These are phyloP conservation scores for Helleia helle DNA, from an alignment of 2,888 invertebrate genomes.

Conservation along the genomic window DNA sequence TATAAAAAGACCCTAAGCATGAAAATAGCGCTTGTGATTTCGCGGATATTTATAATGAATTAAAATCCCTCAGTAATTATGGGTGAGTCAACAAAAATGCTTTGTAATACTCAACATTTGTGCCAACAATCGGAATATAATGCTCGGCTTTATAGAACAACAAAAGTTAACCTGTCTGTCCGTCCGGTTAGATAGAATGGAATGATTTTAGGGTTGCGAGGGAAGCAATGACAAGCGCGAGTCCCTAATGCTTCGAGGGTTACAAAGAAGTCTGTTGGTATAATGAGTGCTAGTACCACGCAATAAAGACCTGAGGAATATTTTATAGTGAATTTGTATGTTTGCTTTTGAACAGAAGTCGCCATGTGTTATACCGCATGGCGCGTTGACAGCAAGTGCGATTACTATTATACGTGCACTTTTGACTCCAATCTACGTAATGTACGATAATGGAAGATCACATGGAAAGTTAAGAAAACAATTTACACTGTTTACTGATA, in stretches of 20 bases:
- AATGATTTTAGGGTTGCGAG: conserved; percentile 70
- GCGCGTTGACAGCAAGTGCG: conserved; percentile 57
- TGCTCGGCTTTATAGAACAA: conserved; percentile 64
- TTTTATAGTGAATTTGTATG: conserved; percentile 12
- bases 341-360: conserved; percentile 36
- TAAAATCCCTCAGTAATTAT: conserved; percentile 41
- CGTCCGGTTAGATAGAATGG: conserved; percentile 57
- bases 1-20: too few species aligned
- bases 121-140: conserved; percentile 67
- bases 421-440: conserved; percentile 36
- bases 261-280: conserved; percentile 14
- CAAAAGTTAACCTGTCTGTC: conserved; percentile 72
- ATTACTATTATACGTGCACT: conserved; percentile 49
- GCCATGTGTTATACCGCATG: conserved; percentile 63
- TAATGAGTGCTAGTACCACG: conserved; percentile 11
- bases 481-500: too few species aligned
- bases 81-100: conserved; percentile 51
- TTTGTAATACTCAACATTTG: conserved; percentile 68
- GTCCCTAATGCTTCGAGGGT: conserved; percentile 47
- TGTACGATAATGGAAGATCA: conserved; percentile 16
- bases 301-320: conserved; percentile 8
- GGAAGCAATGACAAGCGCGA: conserved; percentile 68
- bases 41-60: conserved; percentile 37
- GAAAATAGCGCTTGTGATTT: conserved; percentile 17
- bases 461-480: too few species aligned